phyloP scores from a whole-genome alignment of 2,888 invertebrate species.

The Euspilapteryx auroguttella region DNA sequence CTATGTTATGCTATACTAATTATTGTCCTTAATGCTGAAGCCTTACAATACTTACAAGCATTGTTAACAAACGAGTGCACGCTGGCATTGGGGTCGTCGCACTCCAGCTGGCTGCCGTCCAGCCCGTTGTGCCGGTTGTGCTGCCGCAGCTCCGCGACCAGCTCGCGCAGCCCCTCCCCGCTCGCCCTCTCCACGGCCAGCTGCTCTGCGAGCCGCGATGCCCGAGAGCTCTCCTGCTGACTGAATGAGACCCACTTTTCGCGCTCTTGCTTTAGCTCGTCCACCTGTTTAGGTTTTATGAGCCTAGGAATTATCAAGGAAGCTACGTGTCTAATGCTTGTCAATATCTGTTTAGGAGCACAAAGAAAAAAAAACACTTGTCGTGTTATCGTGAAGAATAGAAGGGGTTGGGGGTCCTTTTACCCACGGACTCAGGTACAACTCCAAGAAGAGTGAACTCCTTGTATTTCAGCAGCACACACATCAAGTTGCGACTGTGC shows the following conservation, averaged over 20 bases:
- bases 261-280: conserved; percentile 38
- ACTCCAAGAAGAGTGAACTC: too few species aligned
- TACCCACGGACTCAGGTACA: too few species aligned
- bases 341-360: too few species aligned
- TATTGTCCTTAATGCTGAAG: too few species aligned
- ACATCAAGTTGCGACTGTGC: too few species aligned
- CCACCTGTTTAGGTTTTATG: conserved; percentile 26
- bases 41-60: conserved; percentile 35
- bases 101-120: conserved; percentile 35
- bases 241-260: conserved; percentile 29
- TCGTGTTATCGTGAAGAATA: too few species aligned
- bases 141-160: conserved; percentile 29
- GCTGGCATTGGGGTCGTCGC: conserved; percentile 39
- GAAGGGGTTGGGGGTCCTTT: too few species aligned
- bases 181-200: conserved; percentile 25
- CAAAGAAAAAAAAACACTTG: too few species aligned
- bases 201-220: conserved; percentile 22
- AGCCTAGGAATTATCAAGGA: too few species aligned
- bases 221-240: conserved; percentile 24
- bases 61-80: conserved; percentile 27
- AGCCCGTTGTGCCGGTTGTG: conserved; percentile 29
- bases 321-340: too few species aligned
- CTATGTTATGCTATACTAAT: too few species aligned
- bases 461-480: too few species aligned
- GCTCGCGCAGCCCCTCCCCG: conserved; percentile 22